Conservation (phyloP, 35 echinoderm and acorn worm species). For the Lytechinus variegatus region DNA sequence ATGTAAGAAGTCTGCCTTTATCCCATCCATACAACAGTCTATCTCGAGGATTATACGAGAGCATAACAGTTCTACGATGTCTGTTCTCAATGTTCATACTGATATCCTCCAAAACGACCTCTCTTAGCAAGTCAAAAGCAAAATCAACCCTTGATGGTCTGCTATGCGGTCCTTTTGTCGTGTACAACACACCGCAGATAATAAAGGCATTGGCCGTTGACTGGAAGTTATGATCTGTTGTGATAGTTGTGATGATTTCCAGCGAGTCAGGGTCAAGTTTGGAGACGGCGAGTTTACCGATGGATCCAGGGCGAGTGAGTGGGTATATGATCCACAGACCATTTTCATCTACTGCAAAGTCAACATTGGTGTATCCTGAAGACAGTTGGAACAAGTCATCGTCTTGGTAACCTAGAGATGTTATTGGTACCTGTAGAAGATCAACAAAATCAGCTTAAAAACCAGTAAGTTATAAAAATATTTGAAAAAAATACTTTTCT, state of each 20-base stretch:
- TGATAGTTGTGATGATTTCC: conserved; percentile 65
- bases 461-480: no score
- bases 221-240: conserved; percentile 53
- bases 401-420: conserved; percentile 37
- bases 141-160: conserved; percentile 61
- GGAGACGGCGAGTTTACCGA: conserved; percentile 63
- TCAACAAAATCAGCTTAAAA: background rate
- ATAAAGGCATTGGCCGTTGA: conserved; percentile 71
- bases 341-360: conserved; percentile 77
- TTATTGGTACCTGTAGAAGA: conserved; percentile 10
- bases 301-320: conserved; percentile 10
- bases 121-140: conserved; percentile 65
- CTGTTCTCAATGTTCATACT: conserved; percentile 51
- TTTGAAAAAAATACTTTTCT: no score
- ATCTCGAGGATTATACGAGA: conserved; percentile 70
- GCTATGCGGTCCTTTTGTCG: conserved; percentile 63
- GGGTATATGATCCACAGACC: conserved; percentile 75
- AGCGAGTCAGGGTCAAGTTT: conserved; percentile 52
- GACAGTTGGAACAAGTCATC: conserved; percentile 44
- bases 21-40: conserved; percentile 66
- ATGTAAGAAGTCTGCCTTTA: conserved; percentile 66
- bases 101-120: conserved; percentile 32
- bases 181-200: conserved; percentile 72
- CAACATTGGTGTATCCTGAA: conserved; percentile 69
- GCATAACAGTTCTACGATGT: conserved; percentile 56